Percentiles rank a stretch among this genome's conserved stretches.
phyloP scores from a whole-genome alignment of 2,113 vertebrate genomes.

The Mustela lutreola region DNA sequence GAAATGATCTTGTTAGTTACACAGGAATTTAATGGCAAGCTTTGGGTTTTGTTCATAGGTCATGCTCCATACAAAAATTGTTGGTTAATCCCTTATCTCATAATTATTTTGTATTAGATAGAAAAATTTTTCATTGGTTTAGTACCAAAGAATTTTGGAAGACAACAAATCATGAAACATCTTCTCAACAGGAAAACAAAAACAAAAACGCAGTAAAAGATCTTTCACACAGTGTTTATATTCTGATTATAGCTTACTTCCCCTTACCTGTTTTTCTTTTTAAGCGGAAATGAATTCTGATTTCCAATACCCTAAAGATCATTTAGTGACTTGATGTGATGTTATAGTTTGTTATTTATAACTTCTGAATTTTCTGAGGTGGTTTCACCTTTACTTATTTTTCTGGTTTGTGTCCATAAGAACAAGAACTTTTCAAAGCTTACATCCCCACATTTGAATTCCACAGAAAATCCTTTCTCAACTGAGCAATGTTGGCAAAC shows the following conservation, averaged over 20 bases:
- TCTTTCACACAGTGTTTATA: not conserved
- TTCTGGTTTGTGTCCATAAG: not conserved
- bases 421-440: not conserved
- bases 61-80: not conserved
- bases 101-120: slow-evolving; percentile 33
- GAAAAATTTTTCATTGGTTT: not conserved
- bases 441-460: not conserved
- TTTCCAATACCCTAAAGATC: not conserved
- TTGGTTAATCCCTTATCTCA: not conserved
- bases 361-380: slow-evolving; percentile 28
- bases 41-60: slow-evolving; percentile 20
- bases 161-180: not conserved
- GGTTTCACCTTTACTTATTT: slow-evolving; percentile 3
- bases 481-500: not conserved
- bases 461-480: not conserved
- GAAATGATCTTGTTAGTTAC: slow-evolving; percentile 9
- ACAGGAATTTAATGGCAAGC: not conserved
- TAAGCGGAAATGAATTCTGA: not conserved
- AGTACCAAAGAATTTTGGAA: not conserved
- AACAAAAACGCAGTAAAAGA: not conserved
- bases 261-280: not conserved
- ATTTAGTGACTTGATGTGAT: not conserved
- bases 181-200: slow-evolving; percentile 16
- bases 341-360: not conserved
- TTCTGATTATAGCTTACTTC: not conserved